Percentiles rank a stretch among this genome's conserved stretches.
phyloP scores from a whole-genome alignment of 2,888 invertebrate species.

The Falcaria lacertinaria region DNA sequence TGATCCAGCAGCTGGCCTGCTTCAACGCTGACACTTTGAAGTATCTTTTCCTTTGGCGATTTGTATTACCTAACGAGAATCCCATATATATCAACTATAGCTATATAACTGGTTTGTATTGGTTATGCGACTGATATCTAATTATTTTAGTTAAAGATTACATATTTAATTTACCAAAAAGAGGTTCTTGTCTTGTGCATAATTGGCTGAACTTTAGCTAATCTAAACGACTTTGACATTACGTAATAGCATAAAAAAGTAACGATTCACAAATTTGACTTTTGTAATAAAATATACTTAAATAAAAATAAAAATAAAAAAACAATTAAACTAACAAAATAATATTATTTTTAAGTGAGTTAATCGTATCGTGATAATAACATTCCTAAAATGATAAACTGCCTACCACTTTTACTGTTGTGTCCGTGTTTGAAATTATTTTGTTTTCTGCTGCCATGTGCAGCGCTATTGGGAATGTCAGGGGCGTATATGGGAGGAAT shows the following conservation, averaged over 20 bases:
- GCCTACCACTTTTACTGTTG: constrained; percentile 33
- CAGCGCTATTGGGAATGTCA: constrained; percentile 35
- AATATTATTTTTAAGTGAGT: no score
- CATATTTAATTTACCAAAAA: no score
- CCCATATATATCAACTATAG: constrained; percentile 63
- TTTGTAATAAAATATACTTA: no score
- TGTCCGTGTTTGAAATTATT: constrained; percentile 47
- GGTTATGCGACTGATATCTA: no score
- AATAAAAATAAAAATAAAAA: no score
- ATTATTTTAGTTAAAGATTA: no score
- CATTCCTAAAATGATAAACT: constrained; percentile 24
- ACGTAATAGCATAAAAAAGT: no score
- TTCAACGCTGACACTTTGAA: constrained; percentile 57
- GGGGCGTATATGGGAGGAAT: constrained; percentile 36
- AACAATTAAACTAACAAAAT: no score
- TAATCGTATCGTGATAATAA: not conserved
- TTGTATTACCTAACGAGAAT: constrained; percentile 61
- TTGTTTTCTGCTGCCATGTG: constrained; percentile 47
- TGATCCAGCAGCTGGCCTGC: constrained; percentile 59
- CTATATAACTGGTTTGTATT: constrained; percentile 63
- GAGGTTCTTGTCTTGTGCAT: no score
- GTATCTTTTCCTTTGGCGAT: constrained; percentile 68
- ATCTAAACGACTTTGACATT: no score
- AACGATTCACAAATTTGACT: no score
- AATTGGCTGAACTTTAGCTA: no score